Evolutionary conservation across 2,797 vertebrate species (phyloP).

Genomic region (Monodelphis domestica): DNA sequence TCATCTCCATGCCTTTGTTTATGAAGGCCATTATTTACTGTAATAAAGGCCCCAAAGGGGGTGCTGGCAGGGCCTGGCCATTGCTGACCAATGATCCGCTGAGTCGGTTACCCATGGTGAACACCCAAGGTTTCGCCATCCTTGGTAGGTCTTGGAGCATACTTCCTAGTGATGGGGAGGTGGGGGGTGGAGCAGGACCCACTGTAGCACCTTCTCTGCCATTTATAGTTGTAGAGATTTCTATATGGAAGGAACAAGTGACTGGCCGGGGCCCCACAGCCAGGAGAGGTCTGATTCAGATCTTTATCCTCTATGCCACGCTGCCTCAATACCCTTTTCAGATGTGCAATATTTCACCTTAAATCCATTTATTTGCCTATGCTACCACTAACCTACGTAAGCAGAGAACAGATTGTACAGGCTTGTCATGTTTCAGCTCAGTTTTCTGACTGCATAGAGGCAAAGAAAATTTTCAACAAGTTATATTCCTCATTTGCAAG

Average conservation of each 20-base stretch:
- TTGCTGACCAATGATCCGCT: too few species aligned
- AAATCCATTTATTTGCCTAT: background rate
- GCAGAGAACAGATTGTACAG: background rate
- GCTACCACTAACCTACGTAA: background rate
- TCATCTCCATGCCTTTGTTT: too few species aligned
- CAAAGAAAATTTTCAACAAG: background rate
- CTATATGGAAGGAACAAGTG: background rate
- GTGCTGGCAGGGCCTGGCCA: too few species aligned
- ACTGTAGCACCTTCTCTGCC: background rate
- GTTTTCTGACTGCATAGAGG: background rate
- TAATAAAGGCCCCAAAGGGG: too few species aligned
- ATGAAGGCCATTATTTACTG: too few species aligned
- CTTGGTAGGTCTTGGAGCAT: too few species aligned
- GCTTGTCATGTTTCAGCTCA: background rate
- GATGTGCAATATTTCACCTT: background rate
- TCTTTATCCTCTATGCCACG: background rate
- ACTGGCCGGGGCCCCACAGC: background rate
- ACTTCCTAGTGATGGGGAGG: too few species aligned
- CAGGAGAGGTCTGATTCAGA: background rate
- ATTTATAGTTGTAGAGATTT: background rate
- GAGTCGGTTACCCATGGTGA: too few species aligned
- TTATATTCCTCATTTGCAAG: background rate
- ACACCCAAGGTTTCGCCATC: too few species aligned
- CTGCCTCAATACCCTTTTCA: background rate
- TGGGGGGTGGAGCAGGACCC: too few species aligned